phyloP scores from a whole-genome alignment of 2,113 vertebrate genomes.

The Oceanodroma tethys region DNA sequence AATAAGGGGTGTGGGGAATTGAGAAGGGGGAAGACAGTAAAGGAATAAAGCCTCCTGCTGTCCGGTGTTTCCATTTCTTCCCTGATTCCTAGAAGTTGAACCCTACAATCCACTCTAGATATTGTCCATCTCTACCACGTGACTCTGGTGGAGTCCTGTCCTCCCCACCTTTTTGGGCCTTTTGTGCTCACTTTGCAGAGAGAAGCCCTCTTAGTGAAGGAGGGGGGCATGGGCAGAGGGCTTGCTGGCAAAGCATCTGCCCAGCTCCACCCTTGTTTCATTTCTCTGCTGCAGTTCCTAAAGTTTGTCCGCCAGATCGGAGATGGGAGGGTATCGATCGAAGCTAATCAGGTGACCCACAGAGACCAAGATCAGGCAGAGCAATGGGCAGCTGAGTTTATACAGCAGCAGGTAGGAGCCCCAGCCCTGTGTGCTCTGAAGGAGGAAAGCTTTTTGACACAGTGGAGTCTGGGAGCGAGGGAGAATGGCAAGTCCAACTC shows the following conservation, averaged over 20 bases:
- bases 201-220: background rate
- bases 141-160: background rate
- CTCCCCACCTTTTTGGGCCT: background rate
- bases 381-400: conserved; percentile 91
- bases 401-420: conserved; percentile 93
- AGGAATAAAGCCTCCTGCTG: background rate
- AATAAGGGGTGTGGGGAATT: background rate
- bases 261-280: conserved; percentile 70
- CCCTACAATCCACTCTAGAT: background rate
- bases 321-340: conserved; percentile 93
- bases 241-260: conserved; percentile 30
- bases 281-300: conserved; percentile 94
- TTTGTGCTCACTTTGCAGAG: background rate
- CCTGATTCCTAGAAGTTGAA: background rate
- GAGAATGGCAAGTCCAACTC: background rate
- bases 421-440: conserved; percentile 22
- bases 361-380: conserved; percentile 91
- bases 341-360: conserved; percentile 83
- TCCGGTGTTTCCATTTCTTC: background rate
- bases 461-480: conserved; percentile 12
- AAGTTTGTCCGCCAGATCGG: conserved; percentile 99
- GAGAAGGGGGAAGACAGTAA: background rate
- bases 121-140: background rate
- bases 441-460: conserved; percentile 11
- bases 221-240: background rate